Percentiles rank a stretch among this genome's conserved stretches.
phyloP scores from a whole-genome alignment of 2,888 invertebrate species.

The Ormyrus nitidulus region DNA sequence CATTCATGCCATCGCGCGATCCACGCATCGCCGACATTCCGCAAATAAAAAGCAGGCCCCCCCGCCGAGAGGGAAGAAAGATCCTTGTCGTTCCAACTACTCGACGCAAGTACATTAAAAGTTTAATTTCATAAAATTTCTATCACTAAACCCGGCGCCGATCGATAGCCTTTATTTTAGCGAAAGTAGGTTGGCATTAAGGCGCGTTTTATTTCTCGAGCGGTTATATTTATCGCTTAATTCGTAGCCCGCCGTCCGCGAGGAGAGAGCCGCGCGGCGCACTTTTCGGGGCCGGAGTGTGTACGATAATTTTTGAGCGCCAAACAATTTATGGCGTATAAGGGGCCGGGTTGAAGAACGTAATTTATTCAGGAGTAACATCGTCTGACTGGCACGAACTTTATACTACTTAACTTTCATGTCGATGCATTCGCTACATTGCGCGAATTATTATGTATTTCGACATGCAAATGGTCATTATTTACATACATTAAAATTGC shows the following conservation, averaged over 20 bases:
- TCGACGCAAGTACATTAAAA: neutral
- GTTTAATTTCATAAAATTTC: slow-evolving; percentile 25
- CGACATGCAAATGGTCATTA: slow-evolving; percentile 43
- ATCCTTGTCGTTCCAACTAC: neutral
- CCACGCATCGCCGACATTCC: slow-evolving; percentile 25
- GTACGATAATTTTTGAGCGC: no score
- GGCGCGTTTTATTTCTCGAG: no score
- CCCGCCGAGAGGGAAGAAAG: neutral
- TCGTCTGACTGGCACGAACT: slow-evolving; percentile 27
- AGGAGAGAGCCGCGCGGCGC: neutral
- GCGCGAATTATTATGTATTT: slow-evolving; percentile 44
- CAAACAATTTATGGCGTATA: no score
- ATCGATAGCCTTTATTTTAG: neutral
- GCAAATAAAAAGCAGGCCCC: neutral
- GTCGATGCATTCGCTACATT: slow-evolving; percentile 28
- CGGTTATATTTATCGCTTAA: no score
- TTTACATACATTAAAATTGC: slow-evolving; percentile 53
- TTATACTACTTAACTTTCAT: slow-evolving; percentile 33
- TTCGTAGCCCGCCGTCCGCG: neutral
- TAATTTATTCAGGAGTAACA: slow-evolving; percentile 32
- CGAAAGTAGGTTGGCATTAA: neutral
- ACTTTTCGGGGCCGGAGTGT: no score
- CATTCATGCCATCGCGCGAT: slow-evolving; percentile 54
- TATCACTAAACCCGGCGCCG: neutral
- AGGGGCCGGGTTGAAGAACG: neutral